Base-by-base conservation (phyloP, 64 coral and sea anemone genomes). In the Dendrophyllia cribrosa region DNA sequence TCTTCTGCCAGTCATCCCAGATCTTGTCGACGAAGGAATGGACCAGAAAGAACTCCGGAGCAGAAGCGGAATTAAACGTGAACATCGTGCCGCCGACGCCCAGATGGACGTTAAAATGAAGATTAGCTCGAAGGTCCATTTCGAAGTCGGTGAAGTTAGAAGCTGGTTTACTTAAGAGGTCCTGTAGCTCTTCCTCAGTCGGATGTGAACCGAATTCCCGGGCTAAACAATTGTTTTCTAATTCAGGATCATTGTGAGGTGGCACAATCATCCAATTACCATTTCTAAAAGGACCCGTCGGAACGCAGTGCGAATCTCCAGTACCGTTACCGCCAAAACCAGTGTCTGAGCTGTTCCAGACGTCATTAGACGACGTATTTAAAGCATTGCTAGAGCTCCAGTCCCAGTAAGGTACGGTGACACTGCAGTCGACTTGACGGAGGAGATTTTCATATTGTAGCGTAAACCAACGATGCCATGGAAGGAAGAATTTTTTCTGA, bases 321-420 rank as follows among this genome's bases (percentile, higher is more conserved):
- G 9, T 15, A 0, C 95, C 95, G 23, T 96, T 89, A 1, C 95
- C 95, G 0, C 95, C 91, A 7, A 96, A 59, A 56, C 95, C 95
- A 73, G 72, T 65, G 9, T 82, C 34, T 34, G 2, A 73, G 10
- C 51, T 63, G 83, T 86, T 71, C 95, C 95, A 96, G 19, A 90
- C 79, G 22, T 70, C 9, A 8, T 14, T 9, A n/a, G 14, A 20
- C 21, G 10, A 4, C 9, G 55, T 91, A 49, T 73, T 88, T 19
- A 88, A 96, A 0, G 95, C 86, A 26, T n/a, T 86, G 13, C 64
- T 71, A 4, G 95, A 86, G 56, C 95, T 96, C 95, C 95, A 96
- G 43, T 96, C 95, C 95, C 95, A 96, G 78, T 96, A 96, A 43
- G 95, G 76, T 15, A 93, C 53, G 0, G 95, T 96, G 65, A 96